A percentile compares a stretch with the other conserved stretches of the same genome.
These are phyloP conservation scores for Dallia pectoralis DNA, from an alignment of 2,797 vertebrate species.

Conservation along the genomic window DNA sequence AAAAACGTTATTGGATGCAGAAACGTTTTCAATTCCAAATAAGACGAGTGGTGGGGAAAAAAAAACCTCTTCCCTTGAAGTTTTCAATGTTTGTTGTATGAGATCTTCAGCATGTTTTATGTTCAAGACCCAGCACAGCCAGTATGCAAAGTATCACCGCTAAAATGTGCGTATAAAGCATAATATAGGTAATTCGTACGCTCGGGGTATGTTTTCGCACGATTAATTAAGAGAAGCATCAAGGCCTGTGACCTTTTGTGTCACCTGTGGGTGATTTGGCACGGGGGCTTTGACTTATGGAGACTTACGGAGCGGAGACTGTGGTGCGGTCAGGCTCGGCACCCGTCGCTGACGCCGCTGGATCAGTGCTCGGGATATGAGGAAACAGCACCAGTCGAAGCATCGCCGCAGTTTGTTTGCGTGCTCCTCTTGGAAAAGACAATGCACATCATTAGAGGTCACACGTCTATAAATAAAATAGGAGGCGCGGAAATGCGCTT, in stretches of 20 bases:
- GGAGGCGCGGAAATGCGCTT: constrained; percentile 40
- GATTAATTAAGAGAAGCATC: constrained; percentile 49
- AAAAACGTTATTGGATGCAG: constrained; percentile 30
- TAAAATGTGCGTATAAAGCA: constrained; percentile 44
- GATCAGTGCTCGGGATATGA: constrained; percentile 35
- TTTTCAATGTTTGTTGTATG: constrained; percentile 37
- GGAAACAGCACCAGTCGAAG: constrained; percentile 32
- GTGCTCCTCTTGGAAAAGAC: constrained; percentile 56
- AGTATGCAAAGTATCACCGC: constrained; percentile 35
- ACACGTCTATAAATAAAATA: constrained; percentile 71
- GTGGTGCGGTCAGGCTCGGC: constrained; percentile 25
- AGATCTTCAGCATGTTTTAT: constrained; percentile 10
- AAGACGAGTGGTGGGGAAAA: constrained; percentile 27
- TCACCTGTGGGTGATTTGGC: constrained; percentile 61
- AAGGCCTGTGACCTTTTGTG: constrained; percentile 51
- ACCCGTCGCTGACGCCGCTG: constrained; percentile 51
- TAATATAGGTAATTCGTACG: constrained; percentile 53
- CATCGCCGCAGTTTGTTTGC: constrained; percentile 41
- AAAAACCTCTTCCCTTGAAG: constrained; percentile 19
- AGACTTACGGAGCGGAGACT: constrained; percentile 27
- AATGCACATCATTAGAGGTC: constrained; percentile 58
- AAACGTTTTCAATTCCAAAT: constrained; percentile 19
- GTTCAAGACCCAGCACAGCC: constrained; percentile 17
- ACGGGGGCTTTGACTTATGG: constrained; percentile 42
- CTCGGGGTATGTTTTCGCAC: constrained; percentile 56